Base-by-base conservation (phyloP, 2,113 vertebrate genomes). In the Apistogramma diplotaenia region DNA sequence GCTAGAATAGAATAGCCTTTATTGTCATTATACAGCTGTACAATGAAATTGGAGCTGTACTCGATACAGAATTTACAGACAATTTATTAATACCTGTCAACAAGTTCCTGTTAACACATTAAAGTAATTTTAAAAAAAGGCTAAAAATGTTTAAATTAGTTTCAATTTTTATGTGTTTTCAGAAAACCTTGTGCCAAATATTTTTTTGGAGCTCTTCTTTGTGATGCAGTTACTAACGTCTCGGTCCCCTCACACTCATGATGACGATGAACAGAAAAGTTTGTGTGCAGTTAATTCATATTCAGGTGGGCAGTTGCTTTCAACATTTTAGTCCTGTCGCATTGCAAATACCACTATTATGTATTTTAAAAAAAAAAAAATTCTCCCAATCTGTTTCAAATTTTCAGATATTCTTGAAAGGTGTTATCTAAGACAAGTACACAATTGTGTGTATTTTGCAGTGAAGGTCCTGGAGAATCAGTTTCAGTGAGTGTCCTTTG, bases 401-500 rank as follows among this genome's bases (percentile, higher is more conserved):
- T 54, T 85, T 86, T 18, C 86, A 99, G 98, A 96, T 90, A 85
- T 93, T 5, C 83, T 97, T 78, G 95, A 95, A 85, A 94, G 83
- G 53, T 94, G 95, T 12, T 96, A 98, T 87, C 96, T 99, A 81
- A 94, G 91, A 88, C 97, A 92, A 81, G 94, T 99, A 71, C 98
- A 99, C 89, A 99, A 98, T 57, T 99, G 98, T 92, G 97, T 99
- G 76, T 99, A 97, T 91, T 99, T 99, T 94, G 97, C 98, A 1
- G 96, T 98, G 23, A 95, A 82, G 81, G 97, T 99, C 87, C 93
- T 99, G 91, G 96, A 98, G 91, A 96, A 94, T 89, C 97, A 98
- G 67, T 98, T 97, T 92, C 95, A 94, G 98, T 99, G 90, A 97
- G 98, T 97, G 15, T 49, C 27, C 25, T 75, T 31, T 57, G 4